phyloP scores from a whole-genome alignment of 2,888 invertebrate genomes.

The Caenorhabditis virilis region DNA sequence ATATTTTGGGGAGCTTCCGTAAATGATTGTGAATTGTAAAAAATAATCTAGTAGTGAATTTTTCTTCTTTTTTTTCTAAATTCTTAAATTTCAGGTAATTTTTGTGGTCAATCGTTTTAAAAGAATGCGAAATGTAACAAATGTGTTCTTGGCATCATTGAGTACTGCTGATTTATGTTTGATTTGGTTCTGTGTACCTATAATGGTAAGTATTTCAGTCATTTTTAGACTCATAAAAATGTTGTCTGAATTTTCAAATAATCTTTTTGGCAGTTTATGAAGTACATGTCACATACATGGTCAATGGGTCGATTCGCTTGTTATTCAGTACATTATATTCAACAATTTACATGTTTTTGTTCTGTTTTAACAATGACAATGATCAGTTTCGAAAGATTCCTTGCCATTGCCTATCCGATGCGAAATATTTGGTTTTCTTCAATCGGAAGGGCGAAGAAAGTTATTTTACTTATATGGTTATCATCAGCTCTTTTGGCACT shows the following conservation, averaged over 20 bases:
- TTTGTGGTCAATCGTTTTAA: conserved; percentile 61
- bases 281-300: conserved; percentile 76
- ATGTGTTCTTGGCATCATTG: conserved; percentile 77
- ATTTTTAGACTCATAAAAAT: not conserved
- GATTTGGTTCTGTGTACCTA: conserved; percentile 77
- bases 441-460: conserved; percentile 75
- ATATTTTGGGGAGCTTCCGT: not conserved
- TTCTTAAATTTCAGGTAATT: conserved; percentile 43
- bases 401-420: conserved; percentile 79
- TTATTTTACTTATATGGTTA: conserved; percentile 74
- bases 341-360: conserved; percentile 78
- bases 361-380: conserved; percentile 78
- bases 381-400: conserved; percentile 79
- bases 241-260: not conserved
- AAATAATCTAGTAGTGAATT: too few relatives aligned
- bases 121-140: conserved; percentile 73
- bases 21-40: not conserved
- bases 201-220: conserved; percentile 69
- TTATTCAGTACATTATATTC: conserved; percentile 78
- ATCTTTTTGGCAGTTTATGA: conserved; percentile 49
- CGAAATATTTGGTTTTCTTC: conserved; percentile 77
- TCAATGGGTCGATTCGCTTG: conserved; percentile 76
- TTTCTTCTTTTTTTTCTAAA: not conserved
- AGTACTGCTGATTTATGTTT: conserved; percentile 78
- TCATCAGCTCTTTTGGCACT: conserved; percentile 75